Base-by-base conservation (phyloP, 2,113 vertebrate species). In the Corynorhinus townsendii region DNA sequence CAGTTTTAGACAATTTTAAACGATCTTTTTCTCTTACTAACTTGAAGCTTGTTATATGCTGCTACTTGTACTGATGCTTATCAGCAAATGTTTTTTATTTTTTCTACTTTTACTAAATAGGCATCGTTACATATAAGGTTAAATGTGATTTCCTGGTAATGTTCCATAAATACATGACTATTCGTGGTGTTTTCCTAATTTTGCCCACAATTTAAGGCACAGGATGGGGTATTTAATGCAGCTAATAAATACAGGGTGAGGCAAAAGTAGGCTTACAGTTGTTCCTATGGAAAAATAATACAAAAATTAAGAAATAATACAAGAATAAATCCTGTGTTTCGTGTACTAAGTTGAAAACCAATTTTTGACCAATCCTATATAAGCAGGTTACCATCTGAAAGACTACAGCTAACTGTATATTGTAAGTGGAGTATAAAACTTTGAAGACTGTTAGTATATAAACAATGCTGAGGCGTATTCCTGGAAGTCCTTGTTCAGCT, bases 401-500 rank as follows among this genome's bases (percentile, higher is more conserved):
- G 88, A 56, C 62, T 17, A 5, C 71, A 95, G 52, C 77, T 89
- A 75, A 15, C 10, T 95, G 84, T 97, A 56, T 30, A 1, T 59
- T 97, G 77, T 93, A 91, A 91, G 73, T 89, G 52, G 69, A 0
- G 0, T 95, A 40, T 89, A 92, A 97, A 95, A 76, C 33, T 17
- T 66, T 64, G 89, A 93, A 93, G 72, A 33, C 75, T 96, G 82
- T 97, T 94, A 68, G 90, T 91, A 92, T 85, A 47, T 87, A 86
- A 96, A 82, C 43, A 87, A 0, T 88, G 92, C 92, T 94, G 89
- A 94, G 52, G 90, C 72, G 43, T 79, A 62, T 97, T 98, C 72
- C 84, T 88, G 86, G 97, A 97, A 98, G 95, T 97, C 96, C 49
- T 64, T 96, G 69, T 95, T 95, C 49, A 14, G 19, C 47, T 69